Evolutionary conservation across 2,113 vertebrate genomes (phyloP).

Genomic region (Hepsetus odoe): DNA sequence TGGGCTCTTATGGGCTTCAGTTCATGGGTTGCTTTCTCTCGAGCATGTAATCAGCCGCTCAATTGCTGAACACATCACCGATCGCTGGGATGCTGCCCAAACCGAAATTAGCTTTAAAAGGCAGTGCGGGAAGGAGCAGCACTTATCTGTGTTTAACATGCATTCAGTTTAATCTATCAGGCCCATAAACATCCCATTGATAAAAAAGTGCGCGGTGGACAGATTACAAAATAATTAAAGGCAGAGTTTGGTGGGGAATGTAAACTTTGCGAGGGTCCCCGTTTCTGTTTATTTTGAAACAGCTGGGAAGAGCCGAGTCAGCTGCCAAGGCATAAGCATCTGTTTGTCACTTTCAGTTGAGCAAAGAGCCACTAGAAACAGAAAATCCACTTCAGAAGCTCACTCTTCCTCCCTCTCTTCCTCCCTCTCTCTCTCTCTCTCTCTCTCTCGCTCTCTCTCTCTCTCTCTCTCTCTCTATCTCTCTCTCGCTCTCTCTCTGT

Average conservation of each 20-base stretch:
- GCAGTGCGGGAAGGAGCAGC: constrained; percentile 54
- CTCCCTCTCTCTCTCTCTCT: constrained; percentile 15
- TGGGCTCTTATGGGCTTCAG: constrained; percentile 5
- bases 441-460: not conserved
- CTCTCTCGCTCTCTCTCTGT: not conserved
- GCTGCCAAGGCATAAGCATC: constrained; percentile 61
- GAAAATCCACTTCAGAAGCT: constrained; percentile 54
- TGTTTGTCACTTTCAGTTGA: constrained; percentile 65
- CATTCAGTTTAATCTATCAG: constrained; percentile 77
- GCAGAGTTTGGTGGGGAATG: constrained; percentile 73
- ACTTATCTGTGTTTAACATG: constrained; percentile 75
- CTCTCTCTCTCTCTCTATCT: not conserved
- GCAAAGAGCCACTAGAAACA: constrained; percentile 59
- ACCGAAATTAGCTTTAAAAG: constrained; percentile 51
- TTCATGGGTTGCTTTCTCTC: constrained; percentile 17
- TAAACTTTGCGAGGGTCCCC: constrained; percentile 69
- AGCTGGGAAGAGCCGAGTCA: constrained; percentile 66
- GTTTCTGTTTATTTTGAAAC: constrained; percentile 80
- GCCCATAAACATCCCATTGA: constrained; percentile 81
- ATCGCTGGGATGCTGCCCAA: constrained; percentile 43
- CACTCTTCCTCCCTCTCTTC: not conserved
- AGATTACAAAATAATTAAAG: constrained; percentile 79
- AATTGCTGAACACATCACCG: constrained; percentile 45
- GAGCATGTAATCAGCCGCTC: constrained; percentile 13
- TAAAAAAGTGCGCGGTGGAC: constrained; percentile 80